A percentile compares a stretch with the other conserved stretches of the same genome.
Conservation (phyloP, 2,113 vertebrate genomes). For the Elgaria multicarinata region DNA sequence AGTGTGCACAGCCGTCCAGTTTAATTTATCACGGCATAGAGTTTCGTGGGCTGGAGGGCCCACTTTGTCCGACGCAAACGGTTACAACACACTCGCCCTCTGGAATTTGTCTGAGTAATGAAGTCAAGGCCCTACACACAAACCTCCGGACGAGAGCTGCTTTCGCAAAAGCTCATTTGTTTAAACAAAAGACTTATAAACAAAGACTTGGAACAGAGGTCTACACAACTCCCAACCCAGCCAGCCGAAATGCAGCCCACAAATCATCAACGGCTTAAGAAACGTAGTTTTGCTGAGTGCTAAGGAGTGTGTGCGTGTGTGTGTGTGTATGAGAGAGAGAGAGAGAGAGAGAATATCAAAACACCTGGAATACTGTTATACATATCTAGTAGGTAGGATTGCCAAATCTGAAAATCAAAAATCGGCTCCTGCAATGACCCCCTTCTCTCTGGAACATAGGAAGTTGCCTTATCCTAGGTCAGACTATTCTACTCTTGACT, state of each 20-base stretch:
- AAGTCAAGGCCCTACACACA: neutral
- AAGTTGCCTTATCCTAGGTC: neutral
- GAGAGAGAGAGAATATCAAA: no score
- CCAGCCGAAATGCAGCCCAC: neutral
- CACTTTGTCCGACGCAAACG: neutral
- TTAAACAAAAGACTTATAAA: conserved; percentile 11
- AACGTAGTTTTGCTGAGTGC: neutral
- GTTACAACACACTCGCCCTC: neutral
- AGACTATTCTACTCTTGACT: no score
- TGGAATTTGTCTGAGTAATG: conserved; percentile 4
- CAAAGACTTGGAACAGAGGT: conserved; percentile 6
- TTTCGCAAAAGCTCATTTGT: neutral
- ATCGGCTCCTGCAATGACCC: neutral
- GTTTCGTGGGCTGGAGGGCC: neutral
- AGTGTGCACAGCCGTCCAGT: neutral
- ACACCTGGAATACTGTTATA: no score
- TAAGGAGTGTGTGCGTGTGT: neutral
- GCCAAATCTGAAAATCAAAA: neutral
- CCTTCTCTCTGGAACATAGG: neutral
- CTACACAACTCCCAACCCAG: neutral
- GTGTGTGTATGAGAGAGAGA: no score
- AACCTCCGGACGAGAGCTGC: neutral
- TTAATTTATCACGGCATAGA: neutral
- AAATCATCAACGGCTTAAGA: neutral
- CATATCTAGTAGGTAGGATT: no score